Conservation (phyloP, 2,113 vertebrate species). For the Bothrops jararaca region DNA sequence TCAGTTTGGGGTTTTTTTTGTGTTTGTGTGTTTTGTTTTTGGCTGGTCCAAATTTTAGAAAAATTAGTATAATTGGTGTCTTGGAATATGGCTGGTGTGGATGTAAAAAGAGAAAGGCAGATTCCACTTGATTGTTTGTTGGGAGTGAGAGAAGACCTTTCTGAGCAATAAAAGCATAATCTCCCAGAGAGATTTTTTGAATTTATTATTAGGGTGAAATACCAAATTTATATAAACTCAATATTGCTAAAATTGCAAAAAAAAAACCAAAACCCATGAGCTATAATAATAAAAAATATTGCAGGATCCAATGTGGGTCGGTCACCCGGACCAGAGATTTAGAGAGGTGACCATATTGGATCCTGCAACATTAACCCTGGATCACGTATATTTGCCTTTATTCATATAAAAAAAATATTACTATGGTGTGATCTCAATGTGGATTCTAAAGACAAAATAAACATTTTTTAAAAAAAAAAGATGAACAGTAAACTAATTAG, state of each 20-base stretch:
- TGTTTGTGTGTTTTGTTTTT: neutral
- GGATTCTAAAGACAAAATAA: neutral
- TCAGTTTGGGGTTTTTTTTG: neutral
- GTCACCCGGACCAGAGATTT: neutral
- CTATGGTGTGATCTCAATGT: neutral
- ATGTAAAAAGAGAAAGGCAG: neutral
- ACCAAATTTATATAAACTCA: neutral
- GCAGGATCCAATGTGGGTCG: neutral
- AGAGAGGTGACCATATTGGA: neutral
- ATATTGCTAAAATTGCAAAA: neutral
- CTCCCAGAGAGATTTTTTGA: neutral
- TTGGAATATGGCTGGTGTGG: neutral
- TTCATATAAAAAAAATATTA: neutral
- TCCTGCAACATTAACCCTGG: neutral
- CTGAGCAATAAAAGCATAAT: neutral
- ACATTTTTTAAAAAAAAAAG: slow-evolving; percentile 43
- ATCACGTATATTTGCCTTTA: neutral
- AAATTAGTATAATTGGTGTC: neutral
- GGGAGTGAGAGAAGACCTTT: neutral
- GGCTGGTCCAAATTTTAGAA: neutral
- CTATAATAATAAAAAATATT: neutral
- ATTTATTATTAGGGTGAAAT: neutral
- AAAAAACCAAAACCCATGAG: neutral
- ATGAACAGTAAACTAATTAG: slow-evolving; percentile 70
- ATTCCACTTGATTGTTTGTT: neutral